Percentiles rank a stretch among this genome's conserved stretches.
These are phyloP conservation scores for Drosophila subsilvestris DNA, from an alignment of 2,888 invertebrate species.

Conservation along the genomic window DNA sequence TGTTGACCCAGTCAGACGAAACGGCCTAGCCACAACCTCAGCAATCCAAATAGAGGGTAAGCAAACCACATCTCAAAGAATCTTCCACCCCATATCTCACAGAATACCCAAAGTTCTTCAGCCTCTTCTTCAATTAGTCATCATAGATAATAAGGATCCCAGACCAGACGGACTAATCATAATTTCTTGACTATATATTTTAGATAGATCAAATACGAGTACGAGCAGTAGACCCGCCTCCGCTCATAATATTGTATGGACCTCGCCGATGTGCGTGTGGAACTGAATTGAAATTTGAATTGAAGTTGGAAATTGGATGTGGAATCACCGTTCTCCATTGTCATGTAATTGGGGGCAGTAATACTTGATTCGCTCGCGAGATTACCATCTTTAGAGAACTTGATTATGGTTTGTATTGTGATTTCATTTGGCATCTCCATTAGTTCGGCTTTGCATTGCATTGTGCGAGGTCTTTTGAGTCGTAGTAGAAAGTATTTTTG, in stretches of 20 bases:
- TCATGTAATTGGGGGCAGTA: constrained; percentile 66
- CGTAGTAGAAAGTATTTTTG: background rate
- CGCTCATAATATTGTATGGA: background rate
- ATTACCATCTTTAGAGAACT: constrained; percentile 35
- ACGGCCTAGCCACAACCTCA: constrained; percentile 10
- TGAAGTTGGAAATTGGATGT: constrained; percentile 15
- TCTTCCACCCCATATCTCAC: background rate
- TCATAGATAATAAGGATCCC: background rate
- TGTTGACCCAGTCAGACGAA: constrained; percentile 70
- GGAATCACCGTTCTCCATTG: constrained; percentile 51
- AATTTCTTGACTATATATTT: constrained; percentile 1
- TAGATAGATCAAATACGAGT: background rate
- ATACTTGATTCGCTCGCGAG: constrained; percentile 27
- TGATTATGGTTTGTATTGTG: constrained; percentile 33
- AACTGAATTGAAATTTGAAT: constrained; percentile 17
- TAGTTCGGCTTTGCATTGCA: background rate
- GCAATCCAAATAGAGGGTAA: constrained; percentile 32
- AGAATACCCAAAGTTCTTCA: constrained; percentile 4
- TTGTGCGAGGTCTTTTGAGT: background rate
- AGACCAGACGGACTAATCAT: background rate
- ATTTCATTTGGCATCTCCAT: constrained; percentile 10
- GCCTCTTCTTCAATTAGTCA: background rate
- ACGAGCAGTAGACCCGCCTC: background rate
- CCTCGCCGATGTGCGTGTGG: constrained; percentile 28
- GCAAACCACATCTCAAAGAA: background rate